phyloP scores from a whole-genome alignment of 2,797 vertebrate species.

The Myioborus miniatus region DNA sequence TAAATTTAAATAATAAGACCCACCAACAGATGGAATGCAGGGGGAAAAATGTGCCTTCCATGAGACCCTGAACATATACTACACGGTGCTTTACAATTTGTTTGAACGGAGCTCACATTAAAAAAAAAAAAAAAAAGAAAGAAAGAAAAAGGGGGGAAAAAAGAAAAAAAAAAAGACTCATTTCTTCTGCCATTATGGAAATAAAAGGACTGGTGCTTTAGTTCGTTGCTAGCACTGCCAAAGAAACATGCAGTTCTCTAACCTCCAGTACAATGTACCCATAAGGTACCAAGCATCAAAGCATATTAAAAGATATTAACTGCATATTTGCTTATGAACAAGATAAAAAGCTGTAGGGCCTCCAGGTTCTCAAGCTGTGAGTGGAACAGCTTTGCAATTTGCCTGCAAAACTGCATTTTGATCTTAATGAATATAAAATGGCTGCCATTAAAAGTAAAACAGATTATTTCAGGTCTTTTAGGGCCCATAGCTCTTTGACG shows the following conservation, averaged over 20 bases:
- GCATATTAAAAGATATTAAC: slow-evolving; percentile 93
- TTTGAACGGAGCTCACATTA: slow-evolving; percentile 70
- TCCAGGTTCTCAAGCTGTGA: slow-evolving; percentile 96
- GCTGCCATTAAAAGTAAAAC: slow-evolving; percentile 97
- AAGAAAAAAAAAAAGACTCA: slow-evolving; percentile 57
- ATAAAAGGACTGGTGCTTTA: slow-evolving; percentile 77
- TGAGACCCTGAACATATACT: slow-evolving; percentile 72
- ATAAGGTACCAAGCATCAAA: slow-evolving; percentile 91
- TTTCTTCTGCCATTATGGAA: slow-evolving; percentile 80
- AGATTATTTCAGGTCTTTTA: slow-evolving; percentile 95
- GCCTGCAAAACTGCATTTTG: slow-evolving; percentile 97
- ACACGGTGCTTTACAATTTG: slow-evolving; percentile 75
- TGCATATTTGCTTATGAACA: slow-evolving; percentile 91
- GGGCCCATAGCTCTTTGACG: slow-evolving; percentile 93
- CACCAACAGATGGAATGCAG: slow-evolving; percentile 77
- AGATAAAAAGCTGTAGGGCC: slow-evolving; percentile 91
- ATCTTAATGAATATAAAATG: slow-evolving; percentile 99
- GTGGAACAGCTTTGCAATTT: slow-evolving; percentile 98
- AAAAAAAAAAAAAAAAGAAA: slow-evolving; percentile 51
- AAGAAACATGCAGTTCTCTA: slow-evolving; percentile 81
- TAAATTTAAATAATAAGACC: slow-evolving; percentile 80
- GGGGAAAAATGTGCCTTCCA: slow-evolving; percentile 63
- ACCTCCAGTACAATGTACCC: slow-evolving; percentile 86
- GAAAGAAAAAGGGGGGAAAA: background rate
- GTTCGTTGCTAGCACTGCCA: slow-evolving; percentile 75